phyloP scores from a whole-genome alignment of 2,888 invertebrate species.

The Kuschelorhynchus macadamiae region DNA sequence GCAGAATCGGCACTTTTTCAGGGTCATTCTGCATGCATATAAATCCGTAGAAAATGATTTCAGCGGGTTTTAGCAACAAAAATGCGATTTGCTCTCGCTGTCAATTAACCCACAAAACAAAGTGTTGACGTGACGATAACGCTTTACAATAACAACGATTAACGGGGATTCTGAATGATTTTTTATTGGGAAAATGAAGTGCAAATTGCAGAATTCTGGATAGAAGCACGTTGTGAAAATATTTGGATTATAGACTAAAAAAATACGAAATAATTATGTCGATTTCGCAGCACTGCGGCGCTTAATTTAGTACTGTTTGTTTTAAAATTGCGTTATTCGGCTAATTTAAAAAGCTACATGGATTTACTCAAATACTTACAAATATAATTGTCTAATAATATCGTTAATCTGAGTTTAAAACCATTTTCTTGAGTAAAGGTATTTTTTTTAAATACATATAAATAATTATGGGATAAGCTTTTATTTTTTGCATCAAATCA shows the following conservation, averaged over 20 bases:
- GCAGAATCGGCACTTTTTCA: slow-evolving; percentile 26
- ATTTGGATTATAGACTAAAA: neutral
- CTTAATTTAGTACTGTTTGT: too few relatives aligned
- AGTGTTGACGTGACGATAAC: slow-evolving; percentile 33
- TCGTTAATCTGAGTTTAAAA: too few relatives aligned
- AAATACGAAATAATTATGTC: too few relatives aligned
- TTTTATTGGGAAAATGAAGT: slow-evolving; percentile 8
- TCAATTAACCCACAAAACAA: slow-evolving; percentile 36
- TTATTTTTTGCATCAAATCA: too few relatives aligned
- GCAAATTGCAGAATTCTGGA: neutral
- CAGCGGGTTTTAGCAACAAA: slow-evolving; percentile 21
- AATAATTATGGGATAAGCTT: too few relatives aligned
- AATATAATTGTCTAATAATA: too few relatives aligned
- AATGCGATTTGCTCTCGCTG: slow-evolving; percentile 28
- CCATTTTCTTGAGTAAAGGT: too few relatives aligned
- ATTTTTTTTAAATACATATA: too few relatives aligned
- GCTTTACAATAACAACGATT: slow-evolving; percentile 32
- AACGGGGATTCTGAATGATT: slow-evolving; percentile 8
- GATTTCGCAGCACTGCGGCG: too few relatives aligned
- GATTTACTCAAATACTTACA: too few relatives aligned
- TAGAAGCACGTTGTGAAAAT: neutral
- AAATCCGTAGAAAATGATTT: slow-evolving; percentile 38
- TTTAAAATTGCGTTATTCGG: too few relatives aligned
- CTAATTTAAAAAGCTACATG: too few relatives aligned
- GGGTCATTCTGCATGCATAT: slow-evolving; percentile 21